Evolutionary conservation across 1,140 invertebrate genomes (phyloP), one percentile per base, ranked within the genome.

Genomic region (Asobara japonica): DNA sequence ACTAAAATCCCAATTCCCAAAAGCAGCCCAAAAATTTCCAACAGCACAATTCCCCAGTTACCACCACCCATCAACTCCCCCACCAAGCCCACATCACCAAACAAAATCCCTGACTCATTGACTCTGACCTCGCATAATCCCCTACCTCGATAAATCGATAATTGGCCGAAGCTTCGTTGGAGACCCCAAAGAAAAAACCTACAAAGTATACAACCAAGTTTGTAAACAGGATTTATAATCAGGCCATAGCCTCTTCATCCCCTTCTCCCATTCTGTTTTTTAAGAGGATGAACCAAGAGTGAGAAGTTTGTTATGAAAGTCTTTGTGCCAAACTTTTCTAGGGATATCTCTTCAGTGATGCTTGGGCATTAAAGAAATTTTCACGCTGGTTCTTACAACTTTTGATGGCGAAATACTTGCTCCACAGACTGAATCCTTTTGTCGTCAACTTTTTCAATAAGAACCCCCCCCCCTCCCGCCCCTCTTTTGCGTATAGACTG

Each of bases 201-300:
- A 31, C n/a, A 60, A 33, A 60, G 41, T 45, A 45, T 45, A 69
- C 16, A 22, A 62, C 18, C 41, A 38, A 71, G 60, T 71, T 71
- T 41, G 56, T 62, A 71, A 71, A 71, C 61, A 71, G 69, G 69
- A 71, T 71, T 71, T 71, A 71, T 71, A 71, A 71, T 71, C 69
- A 71, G 69, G 69, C 60, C 69, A 65, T 29, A 41, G 20, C 22
- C 13, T 56, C 18, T 56, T 56, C 51, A 56, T 56, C 25, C 11
- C 22, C 22, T 56, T 10, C 25, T 56, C 11, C 13, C 22, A 5
- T 5, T 18, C 22, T 56, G 22, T 56, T 56, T 56, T 56, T 56
- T 27, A 20, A 56, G 51, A 56, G 51, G 51, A 56, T 71, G 25
- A 64, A 64, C n/a, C 22, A 71, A 65, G 27, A 71, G 69, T 64